phyloP scores from a whole-genome alignment of 2,113 vertebrate genomes.

The Tinamus guttatus region DNA sequence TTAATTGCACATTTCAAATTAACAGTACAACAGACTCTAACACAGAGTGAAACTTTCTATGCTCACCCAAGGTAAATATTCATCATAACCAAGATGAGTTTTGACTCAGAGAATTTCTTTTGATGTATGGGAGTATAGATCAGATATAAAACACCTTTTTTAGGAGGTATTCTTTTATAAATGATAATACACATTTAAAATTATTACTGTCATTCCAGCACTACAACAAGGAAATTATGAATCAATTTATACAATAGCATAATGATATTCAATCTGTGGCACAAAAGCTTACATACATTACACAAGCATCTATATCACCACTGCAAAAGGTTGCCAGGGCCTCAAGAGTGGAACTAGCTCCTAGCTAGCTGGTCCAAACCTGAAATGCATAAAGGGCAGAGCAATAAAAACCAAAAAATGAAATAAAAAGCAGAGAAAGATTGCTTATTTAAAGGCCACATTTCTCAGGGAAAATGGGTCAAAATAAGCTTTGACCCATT shows the following conservation, averaged over 20 bases:
- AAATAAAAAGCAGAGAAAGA: not conserved
- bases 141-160: not conserved
- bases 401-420: not conserved
- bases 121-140: not conserved
- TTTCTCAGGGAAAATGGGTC: too few relatives aligned
- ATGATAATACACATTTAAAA: not conserved
- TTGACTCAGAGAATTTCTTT: not conserved
- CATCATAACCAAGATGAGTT: not conserved
- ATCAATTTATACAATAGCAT: not conserved
- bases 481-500: not conserved
- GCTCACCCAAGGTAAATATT: not conserved
- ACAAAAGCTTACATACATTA: not conserved
- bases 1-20: not conserved
- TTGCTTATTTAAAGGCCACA: not conserved
- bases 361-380: not conserved
- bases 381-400: not conserved
- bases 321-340: not conserved
- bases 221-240: not conserved
- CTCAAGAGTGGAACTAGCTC: not conserved
- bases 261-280: not conserved
- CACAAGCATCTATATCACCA: not conserved
- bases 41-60: not conserved
- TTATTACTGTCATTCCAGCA: not conserved
- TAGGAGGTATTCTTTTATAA: not conserved
- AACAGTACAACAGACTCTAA: not conserved